These are phyloP conservation scores for Eupithecia abbreviata DNA, from an alignment of 2,888 invertebrate genomes.

Conservation along the genomic window DNA sequence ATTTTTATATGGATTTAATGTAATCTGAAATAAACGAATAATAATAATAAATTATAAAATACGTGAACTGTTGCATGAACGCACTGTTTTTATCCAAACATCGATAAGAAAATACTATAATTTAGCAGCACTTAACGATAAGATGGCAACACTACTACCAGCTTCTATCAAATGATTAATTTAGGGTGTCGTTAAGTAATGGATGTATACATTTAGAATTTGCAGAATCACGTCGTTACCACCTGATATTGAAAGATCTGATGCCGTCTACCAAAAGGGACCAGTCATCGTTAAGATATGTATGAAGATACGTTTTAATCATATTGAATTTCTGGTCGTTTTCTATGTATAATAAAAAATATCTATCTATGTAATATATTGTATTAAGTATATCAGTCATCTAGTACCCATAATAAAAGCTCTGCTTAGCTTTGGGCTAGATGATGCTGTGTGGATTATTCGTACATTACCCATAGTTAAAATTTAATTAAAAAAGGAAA, in stretches of 20 bases:
- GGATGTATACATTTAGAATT: conserved; percentile 44
- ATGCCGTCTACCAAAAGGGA: conserved; percentile 58
- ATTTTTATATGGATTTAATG: no score
- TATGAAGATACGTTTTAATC: conserved; percentile 7
- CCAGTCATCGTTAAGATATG: conserved; percentile 55
- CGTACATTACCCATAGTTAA: no score
- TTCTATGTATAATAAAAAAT: no score
- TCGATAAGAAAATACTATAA: neutral
- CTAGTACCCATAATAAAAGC: no score
- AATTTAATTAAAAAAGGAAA: no score
- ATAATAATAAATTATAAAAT: neutral
- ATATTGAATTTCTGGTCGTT: neutral
- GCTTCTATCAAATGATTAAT: conserved; percentile 43
- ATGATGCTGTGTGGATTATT: no score
- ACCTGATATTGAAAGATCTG: conserved; percentile 57
- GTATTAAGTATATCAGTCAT: no score
- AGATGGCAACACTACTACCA: neutral
- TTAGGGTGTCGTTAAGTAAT: conserved; percentile 41
- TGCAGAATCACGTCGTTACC: conserved; percentile 65
- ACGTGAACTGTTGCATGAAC: neutral
- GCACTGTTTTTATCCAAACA: neutral
- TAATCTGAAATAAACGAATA: no score
- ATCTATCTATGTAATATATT: no score
- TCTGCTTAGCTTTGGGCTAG: no score
- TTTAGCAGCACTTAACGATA: neutral